Base-by-base conservation (phyloP, 2,888 invertebrate genomes). In the Anorthoa munda region DNA sequence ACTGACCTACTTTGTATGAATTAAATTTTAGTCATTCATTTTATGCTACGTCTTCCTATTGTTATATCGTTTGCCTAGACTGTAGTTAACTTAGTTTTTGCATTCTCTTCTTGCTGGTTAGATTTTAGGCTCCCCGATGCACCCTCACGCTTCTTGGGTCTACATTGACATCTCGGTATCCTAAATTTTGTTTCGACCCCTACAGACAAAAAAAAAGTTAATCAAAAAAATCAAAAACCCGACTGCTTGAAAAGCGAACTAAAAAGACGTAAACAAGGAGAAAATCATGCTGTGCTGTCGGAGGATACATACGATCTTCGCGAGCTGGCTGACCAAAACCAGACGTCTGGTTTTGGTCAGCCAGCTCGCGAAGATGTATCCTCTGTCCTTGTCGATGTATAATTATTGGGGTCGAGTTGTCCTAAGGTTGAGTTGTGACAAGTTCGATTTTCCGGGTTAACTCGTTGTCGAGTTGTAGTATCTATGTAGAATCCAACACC, bases 1-100 rank as follows among this genome's bases (percentile, higher is more conserved):
- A 88, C 81, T 89, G 91, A 88, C 91, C 91, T 85, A 90, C 86
- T 90, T 84, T 91, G 72, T 77, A 73, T 85, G 80, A 85, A 73
- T 77, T 74, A 67, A 68, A 78, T 75, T 72, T 68, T 74, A 77
- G 65, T 39, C 59, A 72, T 73, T 76, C 39, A 67, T 71, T 58
- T 46, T 12, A 39, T 18, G 13, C 15, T 71, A 59, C 12, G 9
- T 31, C n/a, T 58, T 59, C 17, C 12, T 65, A 51, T 59, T 39
- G 21, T 23, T 53, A 9, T 68, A 51, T 59, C 26, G 21, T 23
- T 53, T 23, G 31, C 21, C 18, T 3, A 39, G 21, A 18, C 26
- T 26, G 9, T 12, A 45, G 3, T 50, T n/a, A 21, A 0, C 18
- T 78, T 48, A 11, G 7, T n/a, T 74, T 77, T 21, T 66, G 17